These are phyloP conservation scores for Pseudococcus longispinus DNA, from an alignment of 2,888 invertebrate species.

Conservation along the genomic window DNA sequence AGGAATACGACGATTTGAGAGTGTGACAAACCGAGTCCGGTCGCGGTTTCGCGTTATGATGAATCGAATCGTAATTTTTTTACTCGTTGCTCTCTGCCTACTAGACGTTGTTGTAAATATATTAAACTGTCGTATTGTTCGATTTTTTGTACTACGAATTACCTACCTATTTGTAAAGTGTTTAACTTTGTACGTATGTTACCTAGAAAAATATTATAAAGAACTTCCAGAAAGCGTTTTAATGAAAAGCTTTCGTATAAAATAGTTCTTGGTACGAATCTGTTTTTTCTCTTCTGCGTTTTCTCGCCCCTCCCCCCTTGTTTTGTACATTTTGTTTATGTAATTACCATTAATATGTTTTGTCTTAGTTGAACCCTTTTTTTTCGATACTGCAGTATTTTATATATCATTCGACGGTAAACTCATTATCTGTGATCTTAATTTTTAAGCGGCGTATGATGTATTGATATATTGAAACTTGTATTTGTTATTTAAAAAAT, in stretches of 20 bases:
- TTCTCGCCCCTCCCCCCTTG: not conserved
- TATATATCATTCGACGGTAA: slow-evolving; percentile 35
- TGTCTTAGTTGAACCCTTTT: not conserved
- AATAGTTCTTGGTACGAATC: not conserved
- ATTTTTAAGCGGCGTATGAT: not conserved
- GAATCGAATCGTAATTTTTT: not conserved
- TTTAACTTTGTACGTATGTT: slow-evolving; percentile 30
- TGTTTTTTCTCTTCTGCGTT: not conserved
- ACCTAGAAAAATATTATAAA: slow-evolving; percentile 1
- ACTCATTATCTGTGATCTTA: slow-evolving; percentile 26
- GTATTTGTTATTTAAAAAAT: slow-evolving; percentile 28
- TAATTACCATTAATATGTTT: slow-evolving; percentile 34
- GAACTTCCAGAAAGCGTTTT: slow-evolving; percentile 19
- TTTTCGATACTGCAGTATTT: slow-evolving; percentile 35
- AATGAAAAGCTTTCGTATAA: not conserved
- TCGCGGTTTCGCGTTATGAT: not conserved
- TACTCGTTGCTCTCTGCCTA: not conserved
- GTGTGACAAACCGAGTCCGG: slow-evolving; percentile 36
- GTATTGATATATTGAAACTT: slow-evolving; percentile 7
- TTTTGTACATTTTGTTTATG: not conserved
- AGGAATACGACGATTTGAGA: slow-evolving; percentile 48
- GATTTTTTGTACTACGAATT: slow-evolving; percentile 20
- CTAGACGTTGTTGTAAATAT: slow-evolving; percentile 37
- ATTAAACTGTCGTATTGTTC: not conserved
- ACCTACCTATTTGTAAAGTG: not conserved